Percentiles rank a stretch among this genome's conserved stretches.
phyloP scores from a whole-genome alignment of 2,113 vertebrate genomes.

The Tyto alba region DNA sequence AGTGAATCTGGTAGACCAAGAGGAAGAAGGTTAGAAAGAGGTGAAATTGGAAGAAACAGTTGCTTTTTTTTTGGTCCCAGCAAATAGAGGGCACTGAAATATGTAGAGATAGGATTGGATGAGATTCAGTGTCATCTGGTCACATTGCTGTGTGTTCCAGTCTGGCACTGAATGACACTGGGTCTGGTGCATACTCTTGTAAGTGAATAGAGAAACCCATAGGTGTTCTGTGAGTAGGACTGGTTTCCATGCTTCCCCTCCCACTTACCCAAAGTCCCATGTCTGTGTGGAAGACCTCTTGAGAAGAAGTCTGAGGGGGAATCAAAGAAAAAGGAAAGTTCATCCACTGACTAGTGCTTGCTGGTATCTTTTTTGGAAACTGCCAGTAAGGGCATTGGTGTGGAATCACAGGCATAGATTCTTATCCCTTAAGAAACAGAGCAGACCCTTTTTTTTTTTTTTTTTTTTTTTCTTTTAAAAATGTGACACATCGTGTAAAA shows the following conservation, averaged over 20 bases:
- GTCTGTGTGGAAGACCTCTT: neutral
- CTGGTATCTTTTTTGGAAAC: neutral
- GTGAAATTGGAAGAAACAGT: neutral
- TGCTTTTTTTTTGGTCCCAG: neutral
- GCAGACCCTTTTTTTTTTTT: neutral
- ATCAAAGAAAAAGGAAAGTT: neutral
- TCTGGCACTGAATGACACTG: neutral
- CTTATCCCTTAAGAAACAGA: neutral
- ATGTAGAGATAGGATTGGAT: neutral
- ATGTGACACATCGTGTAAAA: neutral
- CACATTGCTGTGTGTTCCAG: neutral
- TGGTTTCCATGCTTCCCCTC: neutral
- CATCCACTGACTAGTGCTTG: neutral
- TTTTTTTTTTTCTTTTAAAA: too few species aligned
- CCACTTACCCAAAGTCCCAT: neutral
- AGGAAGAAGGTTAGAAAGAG: neutral
- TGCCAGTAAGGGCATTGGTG: neutral
- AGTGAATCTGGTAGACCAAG: neutral
- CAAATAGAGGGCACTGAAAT: neutral
- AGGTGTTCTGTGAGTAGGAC: neutral
- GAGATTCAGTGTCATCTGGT: neutral
- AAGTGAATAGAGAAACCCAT: neutral
- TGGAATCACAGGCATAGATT: neutral
- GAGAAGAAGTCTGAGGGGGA: neutral
- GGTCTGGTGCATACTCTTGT: neutral